Evolutionary conservation across 2,113 vertebrate genomes (phyloP).

Genomic region (Oryzias curvinotus): DNA sequence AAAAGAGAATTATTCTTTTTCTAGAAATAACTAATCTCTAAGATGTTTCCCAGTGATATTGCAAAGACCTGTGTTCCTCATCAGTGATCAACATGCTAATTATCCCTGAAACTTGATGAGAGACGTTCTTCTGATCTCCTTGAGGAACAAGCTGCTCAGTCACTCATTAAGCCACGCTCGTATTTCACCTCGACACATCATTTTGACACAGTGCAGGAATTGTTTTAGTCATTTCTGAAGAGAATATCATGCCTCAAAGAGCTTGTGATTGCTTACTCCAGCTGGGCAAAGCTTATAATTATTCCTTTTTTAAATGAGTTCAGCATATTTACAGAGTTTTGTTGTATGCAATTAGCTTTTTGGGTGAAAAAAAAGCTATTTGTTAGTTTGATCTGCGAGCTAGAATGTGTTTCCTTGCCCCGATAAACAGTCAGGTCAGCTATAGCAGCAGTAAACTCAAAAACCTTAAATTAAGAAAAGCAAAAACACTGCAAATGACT

Average conservation of each 20-base stretch:
- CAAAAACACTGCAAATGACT: no score
- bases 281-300: slow-evolving; percentile 46
- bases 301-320: slow-evolving; percentile 6
- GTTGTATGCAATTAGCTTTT: background rate
- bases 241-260: slow-evolving; percentile 52
- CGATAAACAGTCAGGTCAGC: background rate
- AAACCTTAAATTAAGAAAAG: background rate
- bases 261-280: slow-evolving; percentile 40
- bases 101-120: slow-evolving; percentile 27
- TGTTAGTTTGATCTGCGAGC: background rate
- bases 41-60: slow-evolving; percentile 13
- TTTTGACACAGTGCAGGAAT: slow-evolving; percentile 33
- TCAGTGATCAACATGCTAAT: slow-evolving; percentile 50
- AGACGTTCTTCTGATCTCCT: slow-evolving; percentile 37
- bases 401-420: background rate
- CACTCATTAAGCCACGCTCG: slow-evolving; percentile 50
- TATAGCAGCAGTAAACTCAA: background rate
- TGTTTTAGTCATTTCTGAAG: slow-evolving; percentile 28
- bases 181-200: slow-evolving; percentile 36
- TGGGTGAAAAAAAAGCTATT: background rate
- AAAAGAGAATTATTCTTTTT: slow-evolving; percentile 13
- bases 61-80: slow-evolving; percentile 16
- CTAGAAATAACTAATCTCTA: slow-evolving; percentile 5
- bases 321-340: no score
- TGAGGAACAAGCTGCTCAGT: slow-evolving; percentile 36